Percentiles rank a stretch among this genome's conserved stretches.
These are phyloP conservation scores for Frankliniella fusca DNA, from an alignment of 2,888 invertebrate genomes.

Conservation along the genomic window DNA sequence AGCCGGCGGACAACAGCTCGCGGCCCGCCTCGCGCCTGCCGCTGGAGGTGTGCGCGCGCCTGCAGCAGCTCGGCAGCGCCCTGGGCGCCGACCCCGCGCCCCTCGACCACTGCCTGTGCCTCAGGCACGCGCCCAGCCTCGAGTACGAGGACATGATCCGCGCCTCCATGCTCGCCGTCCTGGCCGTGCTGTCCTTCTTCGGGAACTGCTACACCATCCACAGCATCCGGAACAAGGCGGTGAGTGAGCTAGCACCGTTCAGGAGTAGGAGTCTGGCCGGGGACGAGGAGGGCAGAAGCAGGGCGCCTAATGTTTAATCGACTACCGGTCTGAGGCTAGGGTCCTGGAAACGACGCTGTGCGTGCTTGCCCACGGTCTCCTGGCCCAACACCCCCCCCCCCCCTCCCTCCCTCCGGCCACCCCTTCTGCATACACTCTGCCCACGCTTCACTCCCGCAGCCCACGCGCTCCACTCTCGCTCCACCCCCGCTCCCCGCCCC, in stretches of 20 bases:
- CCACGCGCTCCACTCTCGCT: too few relatives aligned
- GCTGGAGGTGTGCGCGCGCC: not conserved
- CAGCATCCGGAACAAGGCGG: conserved; percentile 61
- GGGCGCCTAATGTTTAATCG: too few relatives aligned
- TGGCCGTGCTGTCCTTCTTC: conserved; percentile 68
- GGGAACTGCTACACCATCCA: conserved; percentile 73
- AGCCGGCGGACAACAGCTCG: not conserved
- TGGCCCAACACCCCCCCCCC: too few relatives aligned
- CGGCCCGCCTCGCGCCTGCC: not conserved
- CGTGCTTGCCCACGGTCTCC: too few relatives aligned
- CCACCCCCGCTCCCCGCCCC: too few relatives aligned
- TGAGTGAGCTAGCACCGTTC: not conserved
- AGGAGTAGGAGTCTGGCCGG: too few relatives aligned
- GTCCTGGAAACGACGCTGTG: too few relatives aligned
- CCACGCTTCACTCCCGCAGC: too few relatives aligned
- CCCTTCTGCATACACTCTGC: too few relatives aligned
- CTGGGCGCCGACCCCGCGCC: not conserved
- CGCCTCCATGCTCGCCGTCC: conserved; percentile 61
- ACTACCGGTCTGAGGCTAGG: too few relatives aligned
- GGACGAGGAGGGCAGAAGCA: too few relatives aligned
- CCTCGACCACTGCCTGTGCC: conserved; percentile 43
- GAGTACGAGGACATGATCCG: conserved; percentile 61
- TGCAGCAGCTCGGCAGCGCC: not conserved
- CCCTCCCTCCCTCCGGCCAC: too few relatives aligned
- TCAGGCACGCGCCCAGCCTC: conserved; percentile 65